A percentile compares a stretch with the other conserved stretches of the same genome.
phyloP scores from a whole-genome alignment of 2,113 vertebrate genomes.

The Lamprotornis superbus region DNA sequence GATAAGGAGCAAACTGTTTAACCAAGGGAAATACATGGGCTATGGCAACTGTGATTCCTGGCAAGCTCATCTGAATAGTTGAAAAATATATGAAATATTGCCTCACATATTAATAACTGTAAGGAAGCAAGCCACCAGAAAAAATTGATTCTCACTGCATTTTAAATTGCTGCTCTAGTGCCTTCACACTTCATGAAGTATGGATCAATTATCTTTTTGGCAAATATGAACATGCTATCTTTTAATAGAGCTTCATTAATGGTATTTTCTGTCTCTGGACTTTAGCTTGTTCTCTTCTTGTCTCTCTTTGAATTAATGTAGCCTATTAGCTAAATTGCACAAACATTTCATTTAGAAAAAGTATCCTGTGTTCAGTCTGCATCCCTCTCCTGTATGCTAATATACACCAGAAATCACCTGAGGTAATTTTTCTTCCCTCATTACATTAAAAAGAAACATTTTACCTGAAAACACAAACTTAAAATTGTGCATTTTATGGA shows the following conservation, averaged over 20 bases:
- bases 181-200: neutral
- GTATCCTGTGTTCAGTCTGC: neutral
- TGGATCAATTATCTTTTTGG: neutral
- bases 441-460: neutral
- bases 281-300: neutral
- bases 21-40: neutral
- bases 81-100: neutral
- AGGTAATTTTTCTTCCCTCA: neutral
- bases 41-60: neutral
- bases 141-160: slow-evolving; percentile 10
- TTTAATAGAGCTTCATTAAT: neutral
- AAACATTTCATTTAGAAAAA: neutral
- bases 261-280: neutral
- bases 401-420: neutral
- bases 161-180: neutral
- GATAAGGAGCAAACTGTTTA: neutral
- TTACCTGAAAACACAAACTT: neutral
- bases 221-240: neutral
- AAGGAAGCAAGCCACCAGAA: slow-evolving; percentile 9
- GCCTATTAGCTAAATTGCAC: neutral
- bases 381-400: neutral
- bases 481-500: neutral
- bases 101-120: neutral
- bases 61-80: neutral
- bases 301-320: neutral